Percentiles rank a stretch among this genome's conserved stretches.
Evolutionary conservation across 2,797 vertebrate species (phyloP).

Genomic region (Eulemur coronatus): DNA sequence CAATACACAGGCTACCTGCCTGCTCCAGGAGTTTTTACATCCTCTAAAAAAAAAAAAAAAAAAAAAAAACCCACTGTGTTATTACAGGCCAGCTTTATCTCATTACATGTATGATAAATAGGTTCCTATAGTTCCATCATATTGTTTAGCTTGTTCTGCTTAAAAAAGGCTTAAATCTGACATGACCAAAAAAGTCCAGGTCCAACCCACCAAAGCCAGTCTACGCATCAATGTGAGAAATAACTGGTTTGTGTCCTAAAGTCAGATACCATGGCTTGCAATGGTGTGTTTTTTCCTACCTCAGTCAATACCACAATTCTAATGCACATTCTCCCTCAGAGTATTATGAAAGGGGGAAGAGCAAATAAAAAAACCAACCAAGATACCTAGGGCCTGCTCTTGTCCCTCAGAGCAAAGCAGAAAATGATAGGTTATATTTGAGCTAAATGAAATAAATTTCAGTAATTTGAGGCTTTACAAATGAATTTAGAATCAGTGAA

Average conservation of each 20-base stretch:
- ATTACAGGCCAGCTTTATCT: background rate
- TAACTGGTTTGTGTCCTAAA: background rate
- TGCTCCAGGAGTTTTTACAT: background rate
- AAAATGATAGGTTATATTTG: background rate
- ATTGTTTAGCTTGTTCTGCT: slow-evolving; percentile 29
- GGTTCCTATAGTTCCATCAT: background rate
- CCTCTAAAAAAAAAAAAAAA: background rate
- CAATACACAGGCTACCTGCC: background rate
- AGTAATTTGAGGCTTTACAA: slow-evolving; percentile 38
- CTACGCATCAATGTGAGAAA: background rate
- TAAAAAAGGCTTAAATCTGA: slow-evolving; percentile 25
- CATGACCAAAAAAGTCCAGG: background rate
- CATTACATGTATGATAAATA: background rate
- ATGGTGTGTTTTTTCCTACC: background rate
- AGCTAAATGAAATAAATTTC: slow-evolving; percentile 60
- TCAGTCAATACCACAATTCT: background rate
- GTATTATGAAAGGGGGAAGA: background rate
- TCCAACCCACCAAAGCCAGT: background rate
- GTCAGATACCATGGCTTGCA: slow-evolving; percentile 19
- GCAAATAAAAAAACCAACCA: background rate
- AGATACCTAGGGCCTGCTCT: background rate
- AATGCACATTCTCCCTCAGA: background rate
- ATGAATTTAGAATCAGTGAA: slow-evolving; percentile 57
- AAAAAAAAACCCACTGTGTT: background rate
- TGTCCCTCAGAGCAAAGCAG: slow-evolving; percentile 26